phyloP scores from a whole-genome alignment of 2,113 vertebrate species.

The Poeciliopsis retropinna region DNA sequence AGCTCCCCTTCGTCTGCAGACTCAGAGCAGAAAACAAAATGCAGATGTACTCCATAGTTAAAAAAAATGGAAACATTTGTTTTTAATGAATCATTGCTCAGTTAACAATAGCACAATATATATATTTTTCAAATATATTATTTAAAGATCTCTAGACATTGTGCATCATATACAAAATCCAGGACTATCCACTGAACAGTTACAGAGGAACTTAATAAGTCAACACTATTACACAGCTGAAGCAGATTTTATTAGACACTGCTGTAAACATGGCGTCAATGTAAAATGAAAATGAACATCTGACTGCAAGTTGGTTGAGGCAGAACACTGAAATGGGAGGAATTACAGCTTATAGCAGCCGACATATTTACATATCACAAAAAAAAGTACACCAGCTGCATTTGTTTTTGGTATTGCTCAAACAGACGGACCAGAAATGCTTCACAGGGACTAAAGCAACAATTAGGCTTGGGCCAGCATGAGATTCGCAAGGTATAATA shows the following conservation, averaged over 20 bases:
- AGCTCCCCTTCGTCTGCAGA: no score
- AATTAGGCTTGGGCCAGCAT: neutral
- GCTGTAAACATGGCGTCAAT: neutral
- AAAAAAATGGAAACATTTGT: neutral
- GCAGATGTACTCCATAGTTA: neutral
- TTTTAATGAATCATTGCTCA: neutral
- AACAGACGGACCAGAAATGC: neutral
- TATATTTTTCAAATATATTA: neutral
- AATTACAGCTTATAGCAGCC: neutral
- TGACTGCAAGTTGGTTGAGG: neutral
- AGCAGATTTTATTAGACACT: neutral
- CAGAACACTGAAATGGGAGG: neutral
- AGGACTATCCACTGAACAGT: neutral
- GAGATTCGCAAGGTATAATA: neutral
- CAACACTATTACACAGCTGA: neutral
- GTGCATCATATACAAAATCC: neutral
- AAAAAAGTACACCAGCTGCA: neutral
- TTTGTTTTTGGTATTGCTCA: neutral
- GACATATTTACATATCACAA: neutral
- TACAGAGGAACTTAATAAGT: neutral
- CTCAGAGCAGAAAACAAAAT: neutral
- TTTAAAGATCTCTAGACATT: neutral
- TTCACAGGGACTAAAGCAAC: neutral
- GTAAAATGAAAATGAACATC: neutral
- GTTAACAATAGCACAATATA: neutral